These are phyloP conservation scores for Pantherophis guttatus DNA, from an alignment of 2,113 vertebrate species.

Conservation along the genomic window DNA sequence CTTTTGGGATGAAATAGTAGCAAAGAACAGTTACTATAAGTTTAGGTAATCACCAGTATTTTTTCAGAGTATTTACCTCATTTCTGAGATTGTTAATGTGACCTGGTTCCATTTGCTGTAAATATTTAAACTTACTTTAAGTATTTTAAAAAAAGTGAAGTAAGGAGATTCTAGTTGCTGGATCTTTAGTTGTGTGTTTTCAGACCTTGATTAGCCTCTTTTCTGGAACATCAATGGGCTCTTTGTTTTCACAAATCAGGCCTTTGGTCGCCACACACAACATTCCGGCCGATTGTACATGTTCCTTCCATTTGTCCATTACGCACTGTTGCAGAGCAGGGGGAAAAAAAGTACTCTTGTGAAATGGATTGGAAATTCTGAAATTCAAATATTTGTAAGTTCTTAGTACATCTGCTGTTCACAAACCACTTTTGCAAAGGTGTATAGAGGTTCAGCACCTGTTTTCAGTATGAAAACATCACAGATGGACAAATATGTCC, in stretches of 20 bases:
- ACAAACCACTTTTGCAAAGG: slow-evolving; percentile 35
- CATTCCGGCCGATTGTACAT: slow-evolving; percentile 39
- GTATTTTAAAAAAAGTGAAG: background rate
- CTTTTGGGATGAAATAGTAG: background rate
- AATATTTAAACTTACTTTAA: background rate
- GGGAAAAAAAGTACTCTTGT: slow-evolving; percentile 47
- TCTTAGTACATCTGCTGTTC: slow-evolving; percentile 43
- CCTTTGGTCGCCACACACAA: slow-evolving; percentile 36
- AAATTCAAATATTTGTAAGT: slow-evolving; percentile 61
- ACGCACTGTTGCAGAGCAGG: slow-evolving; percentile 12
- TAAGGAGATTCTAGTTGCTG: background rate
- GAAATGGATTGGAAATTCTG: slow-evolving; percentile 65
- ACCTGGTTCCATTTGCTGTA: background rate
- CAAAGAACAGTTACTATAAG: background rate
- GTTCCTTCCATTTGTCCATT: slow-evolving; percentile 44
- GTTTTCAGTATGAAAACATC: background rate
- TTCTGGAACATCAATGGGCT: slow-evolving; percentile 17
- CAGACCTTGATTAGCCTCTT: slow-evolving; percentile 24
- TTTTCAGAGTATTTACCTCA: background rate
- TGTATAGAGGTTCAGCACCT: background rate
- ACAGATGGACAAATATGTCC: background rate
- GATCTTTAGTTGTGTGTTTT: slow-evolving; percentile 21
- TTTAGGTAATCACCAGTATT: background rate
- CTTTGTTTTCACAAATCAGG: slow-evolving; percentile 55
- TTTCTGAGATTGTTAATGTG: background rate